These are phyloP conservation scores for Grantiella picta DNA, from an alignment of 2,113 vertebrate species.

Conservation along the genomic window DNA sequence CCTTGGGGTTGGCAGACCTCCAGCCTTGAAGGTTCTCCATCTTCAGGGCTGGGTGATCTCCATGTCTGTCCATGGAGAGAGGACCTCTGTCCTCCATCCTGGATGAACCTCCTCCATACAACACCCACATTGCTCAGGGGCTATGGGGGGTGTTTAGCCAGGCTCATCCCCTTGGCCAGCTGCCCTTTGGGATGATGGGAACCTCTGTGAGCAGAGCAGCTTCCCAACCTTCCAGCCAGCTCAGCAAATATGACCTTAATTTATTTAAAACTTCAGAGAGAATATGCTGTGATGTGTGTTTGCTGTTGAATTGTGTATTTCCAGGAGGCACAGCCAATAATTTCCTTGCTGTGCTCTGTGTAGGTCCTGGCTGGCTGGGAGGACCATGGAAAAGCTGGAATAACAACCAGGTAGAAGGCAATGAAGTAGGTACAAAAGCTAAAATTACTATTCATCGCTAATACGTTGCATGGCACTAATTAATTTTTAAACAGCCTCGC, in stretches of 20 bases:
- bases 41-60: background rate
- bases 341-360: background rate
- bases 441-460: conserved; percentile 38
- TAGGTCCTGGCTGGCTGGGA: background rate
- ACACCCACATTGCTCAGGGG: accelerated
- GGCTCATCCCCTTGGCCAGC: background rate
- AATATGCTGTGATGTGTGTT: accelerated
- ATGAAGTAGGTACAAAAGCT: background rate
- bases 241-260: background rate
- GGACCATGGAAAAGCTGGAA: background rate
- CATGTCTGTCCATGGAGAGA: background rate
- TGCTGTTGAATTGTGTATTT: background rate
- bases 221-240: background rate
- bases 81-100: background rate
- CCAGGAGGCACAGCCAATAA: background rate
- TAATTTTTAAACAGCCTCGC: conserved; percentile 70
- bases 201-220: background rate
- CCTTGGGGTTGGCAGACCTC: background rate
- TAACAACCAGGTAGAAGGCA: background rate
- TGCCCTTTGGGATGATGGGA: background rate
- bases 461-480: conserved; percentile 56
- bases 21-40: background rate
- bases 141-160: accelerated
- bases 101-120: background rate
- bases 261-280: background rate